These are phyloP conservation scores for Enteromius radiatus DNA, from an alignment of 2,797 vertebrate species.

Conservation along the genomic window DNA sequence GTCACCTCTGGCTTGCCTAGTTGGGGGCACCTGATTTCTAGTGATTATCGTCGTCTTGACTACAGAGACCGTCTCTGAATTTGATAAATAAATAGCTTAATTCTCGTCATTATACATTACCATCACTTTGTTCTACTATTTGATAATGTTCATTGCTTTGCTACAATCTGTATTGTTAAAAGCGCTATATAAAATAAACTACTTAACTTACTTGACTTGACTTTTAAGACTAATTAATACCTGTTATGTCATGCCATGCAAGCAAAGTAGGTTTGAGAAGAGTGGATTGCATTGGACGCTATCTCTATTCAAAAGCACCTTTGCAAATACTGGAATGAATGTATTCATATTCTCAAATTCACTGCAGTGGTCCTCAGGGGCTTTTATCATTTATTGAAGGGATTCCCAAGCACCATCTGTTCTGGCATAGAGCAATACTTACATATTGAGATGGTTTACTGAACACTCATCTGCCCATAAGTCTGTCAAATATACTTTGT, in stretches of 20 bases:
- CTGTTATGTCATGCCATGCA: neutral
- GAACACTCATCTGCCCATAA: conserved; percentile 28
- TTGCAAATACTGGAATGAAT: neutral
- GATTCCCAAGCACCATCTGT: conserved; percentile 21
- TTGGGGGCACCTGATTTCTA: no score
- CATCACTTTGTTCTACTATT: no score
- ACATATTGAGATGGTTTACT: conserved; percentile 52
- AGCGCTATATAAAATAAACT: no score
- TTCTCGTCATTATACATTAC: no score
- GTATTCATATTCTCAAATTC: neutral
- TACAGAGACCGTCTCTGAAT: no score
- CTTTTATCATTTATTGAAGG: conserved; percentile 30
- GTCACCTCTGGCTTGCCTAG: no score
- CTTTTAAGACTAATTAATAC: neutral
- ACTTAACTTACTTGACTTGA: no score
- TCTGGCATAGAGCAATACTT: conserved; percentile 22
- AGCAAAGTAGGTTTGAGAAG: neutral
- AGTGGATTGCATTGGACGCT: neutral
- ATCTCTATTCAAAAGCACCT: neutral
- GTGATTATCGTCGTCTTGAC: no score
- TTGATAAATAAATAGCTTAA: no score
- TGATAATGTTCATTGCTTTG: no score
- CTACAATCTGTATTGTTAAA: no score
- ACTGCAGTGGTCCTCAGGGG: neutral
- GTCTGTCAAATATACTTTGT: conserved; percentile 36